Base-by-base conservation (phyloP, 2,888 invertebrate species). In the Oligia fasciuncula region DNA sequence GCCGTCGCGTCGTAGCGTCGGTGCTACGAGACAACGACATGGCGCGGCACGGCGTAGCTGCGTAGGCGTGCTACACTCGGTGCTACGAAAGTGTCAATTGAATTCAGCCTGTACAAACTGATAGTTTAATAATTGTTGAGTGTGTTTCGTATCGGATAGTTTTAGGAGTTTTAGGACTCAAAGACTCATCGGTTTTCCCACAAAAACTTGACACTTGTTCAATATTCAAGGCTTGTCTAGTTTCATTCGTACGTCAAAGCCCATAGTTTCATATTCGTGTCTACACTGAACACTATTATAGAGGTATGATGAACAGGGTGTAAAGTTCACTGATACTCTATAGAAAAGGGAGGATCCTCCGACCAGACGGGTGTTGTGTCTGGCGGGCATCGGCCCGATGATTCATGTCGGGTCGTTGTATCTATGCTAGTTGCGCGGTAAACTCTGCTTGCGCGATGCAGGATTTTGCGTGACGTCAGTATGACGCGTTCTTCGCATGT, bases 21-120 rank as follows among this genome's bases (percentile, higher is more conserved):
- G 1, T 19, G 14, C 77, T 51, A 43, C 77, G 51, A 51, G n/a
- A 14, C 49, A 40, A 62, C 35, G n/a, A 43, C 11, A 49, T 4
- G 40, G 51, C 40, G 51, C 9, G 9, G 19, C 9, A 9, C 54
- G 54, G 23, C 23, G 54, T 82, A 77, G 62, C 54, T 23, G 23
- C 23, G 54, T 82, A 77, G 62, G 29, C 57, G 46, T 54, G 67
- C 78, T 80, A 77, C 68, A 29, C 14, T 40, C 43, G 40, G 46
- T 19, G 62, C 80, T 77, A 83, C 84, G 57, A 49, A 29, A 60
- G 8, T 29, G 6, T 40, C 2, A 29, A 23, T 70, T 46, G 35
- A 40, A 40, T 29, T 4, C n/a, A 29, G 4, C 19, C 17, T 19
- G 14, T 17, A 49, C 60, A 78, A 49, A 11, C 17, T n/a, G 17